Evolutionary conservation across 1,140 invertebrate species (phyloP).

Genomic region (Lasioglossum baleicum): DNA sequence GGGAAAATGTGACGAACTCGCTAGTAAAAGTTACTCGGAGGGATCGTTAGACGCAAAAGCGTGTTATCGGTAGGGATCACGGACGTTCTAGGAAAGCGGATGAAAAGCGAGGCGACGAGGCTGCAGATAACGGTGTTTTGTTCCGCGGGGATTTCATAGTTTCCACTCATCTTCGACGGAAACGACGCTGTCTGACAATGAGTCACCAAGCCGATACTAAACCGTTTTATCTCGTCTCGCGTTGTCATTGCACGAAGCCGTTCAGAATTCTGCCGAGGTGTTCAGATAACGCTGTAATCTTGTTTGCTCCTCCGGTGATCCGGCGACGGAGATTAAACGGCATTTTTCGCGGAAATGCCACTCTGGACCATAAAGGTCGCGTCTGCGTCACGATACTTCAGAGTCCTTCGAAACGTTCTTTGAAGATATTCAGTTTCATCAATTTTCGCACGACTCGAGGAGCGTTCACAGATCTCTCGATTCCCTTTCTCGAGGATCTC

Average conservation of each 20-base stretch:
- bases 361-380: conserved; percentile 16
- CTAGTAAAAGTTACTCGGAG: too few relatives aligned
- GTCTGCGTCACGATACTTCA: neutral
- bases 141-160: neutral
- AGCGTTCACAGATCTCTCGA: too few relatives aligned
- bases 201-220: conserved; percentile 2
- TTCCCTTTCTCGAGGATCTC: neutral
- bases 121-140: too few relatives aligned
- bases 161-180: too few relatives aligned
- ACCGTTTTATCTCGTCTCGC: conserved; percentile 11
- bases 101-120: too few relatives aligned
- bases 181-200: neutral
- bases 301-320: neutral
- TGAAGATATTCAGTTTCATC: too few relatives aligned
- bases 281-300: conserved; percentile 17
- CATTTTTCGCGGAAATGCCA: conserved; percentile 3
- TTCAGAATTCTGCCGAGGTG: neutral
- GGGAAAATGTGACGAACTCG: too few relatives aligned
- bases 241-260: conserved; percentile 11
- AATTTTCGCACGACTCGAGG: too few relatives aligned
- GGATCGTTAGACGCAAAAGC: too few relatives aligned
- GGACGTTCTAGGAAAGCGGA: too few relatives aligned
- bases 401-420: too few relatives aligned
- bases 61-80: too few relatives aligned
- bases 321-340: conserved; percentile 4